Conservation (phyloP, 2,113 vertebrate genomes). For the Mormyrus iriodes region DNA sequence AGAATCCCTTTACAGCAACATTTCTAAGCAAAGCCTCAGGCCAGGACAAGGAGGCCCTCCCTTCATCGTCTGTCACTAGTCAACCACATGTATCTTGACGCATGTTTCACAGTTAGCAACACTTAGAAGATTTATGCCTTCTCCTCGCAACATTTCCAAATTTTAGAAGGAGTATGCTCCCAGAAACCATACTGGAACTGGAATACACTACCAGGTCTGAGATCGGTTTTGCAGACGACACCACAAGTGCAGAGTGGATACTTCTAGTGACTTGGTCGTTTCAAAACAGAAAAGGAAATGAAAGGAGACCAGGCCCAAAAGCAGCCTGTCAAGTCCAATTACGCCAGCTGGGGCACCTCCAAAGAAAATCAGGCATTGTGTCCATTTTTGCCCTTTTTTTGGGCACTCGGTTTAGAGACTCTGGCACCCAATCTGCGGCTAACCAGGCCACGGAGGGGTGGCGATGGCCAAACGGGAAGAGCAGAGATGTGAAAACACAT, state of each 20-base stretch:
- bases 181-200: not conserved
- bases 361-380: not conserved
- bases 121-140: not conserved
- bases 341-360: not conserved
- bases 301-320: not conserved
- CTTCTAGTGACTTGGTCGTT: not conserved
- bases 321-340: not conserved
- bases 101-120: not conserved
- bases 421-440: not conserved
- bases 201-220: not conserved
- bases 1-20: not conserved
- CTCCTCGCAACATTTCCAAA: not conserved
- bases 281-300: slow-evolving; percentile 10
- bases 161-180: not conserved
- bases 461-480: not conserved
- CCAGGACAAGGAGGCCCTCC: not conserved
- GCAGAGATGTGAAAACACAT: not conserved
- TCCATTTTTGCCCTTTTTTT: not conserved
- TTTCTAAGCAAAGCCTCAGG: not conserved
- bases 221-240: not conserved
- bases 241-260: not conserved
- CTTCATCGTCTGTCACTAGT: not conserved
- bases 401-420: not conserved
- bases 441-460: not conserved
- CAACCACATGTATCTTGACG: not conserved